Conservation (phyloP, 2,113 vertebrate genomes). For the Pachyramphus minor region DNA sequence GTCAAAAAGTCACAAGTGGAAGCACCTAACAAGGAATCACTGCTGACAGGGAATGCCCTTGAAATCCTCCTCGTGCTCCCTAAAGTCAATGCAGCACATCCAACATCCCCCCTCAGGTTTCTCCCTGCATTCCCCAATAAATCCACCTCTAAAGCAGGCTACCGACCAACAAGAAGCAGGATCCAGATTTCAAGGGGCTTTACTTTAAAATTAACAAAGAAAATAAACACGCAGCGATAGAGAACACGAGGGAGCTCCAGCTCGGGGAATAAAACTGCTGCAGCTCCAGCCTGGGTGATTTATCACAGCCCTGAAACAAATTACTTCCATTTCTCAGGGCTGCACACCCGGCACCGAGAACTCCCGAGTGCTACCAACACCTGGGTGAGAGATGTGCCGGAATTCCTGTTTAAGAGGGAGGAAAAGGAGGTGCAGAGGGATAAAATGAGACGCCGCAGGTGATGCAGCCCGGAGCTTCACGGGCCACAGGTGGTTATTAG, state of each 20-base stretch:
- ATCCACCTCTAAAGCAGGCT: not conserved
- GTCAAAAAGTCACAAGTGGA: not conserved
- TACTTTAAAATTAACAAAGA: conserved; percentile 28
- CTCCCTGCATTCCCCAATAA: not conserved
- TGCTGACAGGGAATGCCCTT: not conserved
- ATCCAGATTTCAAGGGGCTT: not conserved
- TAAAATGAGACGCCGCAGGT: not conserved
- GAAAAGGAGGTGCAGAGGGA: not conserved
- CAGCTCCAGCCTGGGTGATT: conserved; percentile 5
- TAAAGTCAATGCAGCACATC: rapidly evolving
- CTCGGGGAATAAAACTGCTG: not conserved
- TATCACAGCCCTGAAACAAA: conserved; percentile 26
- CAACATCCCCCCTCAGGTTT: not conserved
- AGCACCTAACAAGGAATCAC: not conserved
- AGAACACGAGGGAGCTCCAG: not conserved
- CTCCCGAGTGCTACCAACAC: not conserved
- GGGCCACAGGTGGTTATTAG: not conserved
- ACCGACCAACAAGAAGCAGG: not conserved
- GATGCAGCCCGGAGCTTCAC: not conserved
- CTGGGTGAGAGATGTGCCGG: not conserved
- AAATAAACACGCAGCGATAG: not conserved
- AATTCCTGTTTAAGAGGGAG: not conserved
- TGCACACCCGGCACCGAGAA: not conserved
- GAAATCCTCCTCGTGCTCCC: not conserved
- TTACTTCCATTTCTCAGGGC: conserved; percentile 3